These are phyloP conservation scores for Protobothrops mucrosquamatus DNA, from an alignment of 2,113 vertebrate species.

Conservation along the genomic window DNA sequence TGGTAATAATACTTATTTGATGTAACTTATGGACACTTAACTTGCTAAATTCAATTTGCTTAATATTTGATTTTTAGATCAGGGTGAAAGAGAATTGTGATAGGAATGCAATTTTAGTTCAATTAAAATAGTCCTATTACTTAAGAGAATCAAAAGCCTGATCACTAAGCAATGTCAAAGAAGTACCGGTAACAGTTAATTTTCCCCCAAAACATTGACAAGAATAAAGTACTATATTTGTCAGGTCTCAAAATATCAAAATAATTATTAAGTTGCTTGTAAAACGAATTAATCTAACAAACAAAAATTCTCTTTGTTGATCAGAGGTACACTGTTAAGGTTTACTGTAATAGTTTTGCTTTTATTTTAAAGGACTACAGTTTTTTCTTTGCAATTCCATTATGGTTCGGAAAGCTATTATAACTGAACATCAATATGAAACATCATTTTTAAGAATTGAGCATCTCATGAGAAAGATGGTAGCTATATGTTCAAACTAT, in stretches of 20 bases:
- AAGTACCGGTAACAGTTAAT: constrained; percentile 34
- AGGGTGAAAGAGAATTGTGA: background rate
- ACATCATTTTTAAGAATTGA: background rate
- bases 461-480: background rate
- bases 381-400: rapidly evolving
- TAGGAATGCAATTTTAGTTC: constrained; percentile 28
- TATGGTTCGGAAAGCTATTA: constrained; percentile 6
- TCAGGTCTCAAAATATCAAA: constrained; percentile 51
- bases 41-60: background rate
- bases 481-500: background rate
- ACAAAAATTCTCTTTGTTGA: background rate
- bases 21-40: background rate
- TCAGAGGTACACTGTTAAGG: rapidly evolving
- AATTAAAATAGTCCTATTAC: constrained; percentile 24
- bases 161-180: constrained; percentile 19
- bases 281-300: background rate
- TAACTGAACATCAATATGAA: background rate
- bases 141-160: constrained; percentile 23
- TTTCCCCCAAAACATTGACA: constrained; percentile 33
- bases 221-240: constrained; percentile 33
- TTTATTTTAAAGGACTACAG: background rate
- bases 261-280: background rate
- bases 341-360: background rate
- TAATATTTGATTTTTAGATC: background rate
- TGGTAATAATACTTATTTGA: too few relatives aligned